Evolutionary conservation across 2,113 vertebrate species (phyloP).

Genomic region (Mugil cephalus): DNA sequence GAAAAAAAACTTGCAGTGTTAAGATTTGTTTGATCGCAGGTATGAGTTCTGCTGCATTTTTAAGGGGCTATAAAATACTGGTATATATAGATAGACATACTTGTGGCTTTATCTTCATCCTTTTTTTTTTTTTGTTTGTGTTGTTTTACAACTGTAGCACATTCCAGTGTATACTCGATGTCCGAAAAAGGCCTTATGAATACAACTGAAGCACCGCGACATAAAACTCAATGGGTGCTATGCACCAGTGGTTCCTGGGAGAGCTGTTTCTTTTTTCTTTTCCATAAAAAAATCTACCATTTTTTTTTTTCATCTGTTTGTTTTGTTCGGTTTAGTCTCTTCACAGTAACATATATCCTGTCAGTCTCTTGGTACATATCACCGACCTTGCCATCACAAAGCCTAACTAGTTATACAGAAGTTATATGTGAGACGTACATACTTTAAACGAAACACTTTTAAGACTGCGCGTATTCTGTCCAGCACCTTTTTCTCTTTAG

Average conservation of each 20-base stretch:
- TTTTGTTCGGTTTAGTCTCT: constrained; percentile 29
- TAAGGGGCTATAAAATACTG: constrained; percentile 30
- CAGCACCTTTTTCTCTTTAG: constrained; percentile 17
- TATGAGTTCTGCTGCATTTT: constrained; percentile 34
- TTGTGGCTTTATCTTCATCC: constrained; percentile 31
- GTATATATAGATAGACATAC: constrained; percentile 36
- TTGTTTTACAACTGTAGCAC: constrained; percentile 57
- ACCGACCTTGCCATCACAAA: constrained; percentile 1
- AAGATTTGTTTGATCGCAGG: constrained; percentile 18
- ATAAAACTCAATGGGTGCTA: constrained; percentile 48
- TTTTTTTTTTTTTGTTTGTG: constrained; percentile 8
- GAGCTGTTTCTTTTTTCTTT: constrained; percentile 12
- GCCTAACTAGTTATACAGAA: constrained; percentile 5
- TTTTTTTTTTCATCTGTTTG: constrained; percentile 38
- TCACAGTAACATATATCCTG: constrained; percentile 17
- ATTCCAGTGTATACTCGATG: constrained; percentile 76
- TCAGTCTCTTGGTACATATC: constrained; percentile 46
- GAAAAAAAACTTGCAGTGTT: constrained; percentile 55
- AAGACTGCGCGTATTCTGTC: constrained; percentile 15
- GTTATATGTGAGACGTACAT: background rate
- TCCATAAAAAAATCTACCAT: background rate
- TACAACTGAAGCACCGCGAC: constrained; percentile 52
- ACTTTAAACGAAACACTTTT: background rate
- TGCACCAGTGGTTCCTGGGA: constrained; percentile 59
- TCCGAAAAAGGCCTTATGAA: constrained; percentile 76